Percentiles rank a stretch among this genome's conserved stretches.
phyloP scores from a whole-genome alignment of 2,797 vertebrate species.

The Premnoplex brunnescens region DNA sequence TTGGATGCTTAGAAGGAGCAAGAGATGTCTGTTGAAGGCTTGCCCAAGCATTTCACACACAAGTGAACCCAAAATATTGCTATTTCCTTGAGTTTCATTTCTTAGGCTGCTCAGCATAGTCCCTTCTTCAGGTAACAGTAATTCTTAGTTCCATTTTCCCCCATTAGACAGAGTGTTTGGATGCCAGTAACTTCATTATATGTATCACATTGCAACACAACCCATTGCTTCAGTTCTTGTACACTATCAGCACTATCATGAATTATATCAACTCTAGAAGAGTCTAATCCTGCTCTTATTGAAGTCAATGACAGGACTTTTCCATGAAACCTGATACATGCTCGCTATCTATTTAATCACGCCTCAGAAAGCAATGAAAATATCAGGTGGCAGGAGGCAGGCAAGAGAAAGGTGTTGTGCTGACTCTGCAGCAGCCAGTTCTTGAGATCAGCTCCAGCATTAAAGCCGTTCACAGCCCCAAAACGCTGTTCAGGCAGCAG shows the following conservation, averaged over 20 bases:
- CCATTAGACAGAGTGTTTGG: not conserved
- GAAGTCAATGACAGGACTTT: not conserved
- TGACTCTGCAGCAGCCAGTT: not conserved
- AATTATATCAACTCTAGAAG: not conserved
- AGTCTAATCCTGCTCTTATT: not conserved
- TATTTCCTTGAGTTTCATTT: not conserved
- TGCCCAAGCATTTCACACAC: not conserved
- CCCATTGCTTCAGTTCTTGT: not conserved
- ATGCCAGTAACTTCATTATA: not conserved
- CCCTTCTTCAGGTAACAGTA: not conserved
- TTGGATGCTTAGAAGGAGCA: not conserved
- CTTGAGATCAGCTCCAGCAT: not conserved
- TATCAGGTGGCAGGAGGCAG: not conserved
- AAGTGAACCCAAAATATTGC: not conserved
- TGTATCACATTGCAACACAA: not conserved
- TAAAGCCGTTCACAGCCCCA: not conserved
- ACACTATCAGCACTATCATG: not conserved
- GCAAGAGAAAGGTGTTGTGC: fast-evolving
- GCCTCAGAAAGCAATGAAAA: not conserved
- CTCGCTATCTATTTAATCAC: not conserved
- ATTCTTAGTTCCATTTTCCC: not conserved
- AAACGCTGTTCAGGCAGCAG: not conserved
- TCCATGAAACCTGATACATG: not conserved
- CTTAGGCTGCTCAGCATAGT: not conserved
- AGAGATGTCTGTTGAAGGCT: not conserved